Conservation (phyloP, 2,797 vertebrate species). For the Tamandua tetradactyla region DNA sequence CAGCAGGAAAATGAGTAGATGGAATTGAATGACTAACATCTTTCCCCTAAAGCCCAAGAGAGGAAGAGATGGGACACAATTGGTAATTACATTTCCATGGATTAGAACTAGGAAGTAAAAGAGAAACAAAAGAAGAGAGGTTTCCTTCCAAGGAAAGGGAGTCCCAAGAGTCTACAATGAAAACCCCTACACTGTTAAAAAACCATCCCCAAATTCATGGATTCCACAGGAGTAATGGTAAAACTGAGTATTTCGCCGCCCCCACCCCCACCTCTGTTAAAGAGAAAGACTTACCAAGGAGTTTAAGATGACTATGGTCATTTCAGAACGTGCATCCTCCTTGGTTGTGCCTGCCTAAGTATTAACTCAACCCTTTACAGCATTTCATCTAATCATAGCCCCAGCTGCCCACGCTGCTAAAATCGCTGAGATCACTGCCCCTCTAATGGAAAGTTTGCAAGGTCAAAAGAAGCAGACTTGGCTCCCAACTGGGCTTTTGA, state of each 20-base stretch:
- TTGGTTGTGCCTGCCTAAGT: no score
- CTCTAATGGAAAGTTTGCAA: conserved; percentile 64
- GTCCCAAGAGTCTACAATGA: neutral
- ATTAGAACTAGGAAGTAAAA: neutral
- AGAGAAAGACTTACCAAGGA: neutral
- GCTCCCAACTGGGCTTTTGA: conserved; percentile 70
- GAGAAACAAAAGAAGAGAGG: neutral
- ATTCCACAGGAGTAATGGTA: neutral
- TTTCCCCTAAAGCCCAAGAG: neutral
- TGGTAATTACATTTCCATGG: neutral
- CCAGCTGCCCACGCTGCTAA: conserved; percentile 42
- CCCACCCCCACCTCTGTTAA: neutral
- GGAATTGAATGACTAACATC: neutral
- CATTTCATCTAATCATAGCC: neutral
- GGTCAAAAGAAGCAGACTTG: conserved; percentile 50
- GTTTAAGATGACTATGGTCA: neutral
- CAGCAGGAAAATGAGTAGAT: neutral
- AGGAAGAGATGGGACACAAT: neutral
- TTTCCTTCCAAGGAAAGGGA: neutral
- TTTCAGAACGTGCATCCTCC: neutral
- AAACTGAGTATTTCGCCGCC: neutral
- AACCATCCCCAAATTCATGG: neutral
- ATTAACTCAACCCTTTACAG: neutral
- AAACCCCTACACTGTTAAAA: neutral
- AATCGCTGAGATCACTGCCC: conserved; percentile 53